Evolutionary conservation across 2,797 vertebrate genomes (phyloP).

Genomic region (Pseudochromis fuscus): DNA sequence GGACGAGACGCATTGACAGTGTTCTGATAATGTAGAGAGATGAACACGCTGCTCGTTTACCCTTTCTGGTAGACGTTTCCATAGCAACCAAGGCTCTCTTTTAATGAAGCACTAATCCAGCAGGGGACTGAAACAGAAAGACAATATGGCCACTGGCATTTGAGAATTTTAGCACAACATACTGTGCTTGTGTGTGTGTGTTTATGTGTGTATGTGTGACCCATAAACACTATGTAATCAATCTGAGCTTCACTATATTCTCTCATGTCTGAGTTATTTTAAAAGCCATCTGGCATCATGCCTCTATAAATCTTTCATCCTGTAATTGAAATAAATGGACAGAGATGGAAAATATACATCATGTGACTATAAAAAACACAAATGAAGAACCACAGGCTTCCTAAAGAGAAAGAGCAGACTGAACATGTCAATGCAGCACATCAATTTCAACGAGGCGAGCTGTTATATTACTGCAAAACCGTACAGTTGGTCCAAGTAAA

Average conservation of each 20-base stretch:
- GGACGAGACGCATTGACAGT: constrained; percentile 43
- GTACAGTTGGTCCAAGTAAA: constrained; percentile 3
- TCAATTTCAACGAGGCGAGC: constrained; percentile 30
- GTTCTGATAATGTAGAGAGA: constrained; percentile 32
- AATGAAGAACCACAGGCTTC: constrained; percentile 41
- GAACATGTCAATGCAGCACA: constrained; percentile 18
- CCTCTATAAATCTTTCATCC: constrained; percentile 58
- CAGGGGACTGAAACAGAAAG: constrained; percentile 60
- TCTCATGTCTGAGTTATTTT: constrained; percentile 54
- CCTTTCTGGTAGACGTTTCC: constrained; percentile 67
- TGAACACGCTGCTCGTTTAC: constrained; percentile 48
- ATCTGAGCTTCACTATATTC: too few species aligned
- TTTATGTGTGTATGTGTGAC: constrained; percentile 19
- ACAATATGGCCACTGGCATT: constrained; percentile 70
- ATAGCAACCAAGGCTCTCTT: constrained; percentile 69
- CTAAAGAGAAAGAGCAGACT: constrained; percentile 22
- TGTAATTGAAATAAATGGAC: constrained; percentile 46
- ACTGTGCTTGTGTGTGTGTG: constrained; percentile 16
- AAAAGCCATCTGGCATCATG: constrained; percentile 59
- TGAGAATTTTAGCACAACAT: constrained; percentile 48
- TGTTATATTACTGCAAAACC: neutral
- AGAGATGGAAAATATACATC: constrained; percentile 49
- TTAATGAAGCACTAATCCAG: constrained; percentile 74
- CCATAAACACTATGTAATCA: constrained; percentile 51
- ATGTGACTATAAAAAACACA: constrained; percentile 43